phyloP scores from a whole-genome alignment of 2,888 invertebrate species.

The Lottia scabra region DNA sequence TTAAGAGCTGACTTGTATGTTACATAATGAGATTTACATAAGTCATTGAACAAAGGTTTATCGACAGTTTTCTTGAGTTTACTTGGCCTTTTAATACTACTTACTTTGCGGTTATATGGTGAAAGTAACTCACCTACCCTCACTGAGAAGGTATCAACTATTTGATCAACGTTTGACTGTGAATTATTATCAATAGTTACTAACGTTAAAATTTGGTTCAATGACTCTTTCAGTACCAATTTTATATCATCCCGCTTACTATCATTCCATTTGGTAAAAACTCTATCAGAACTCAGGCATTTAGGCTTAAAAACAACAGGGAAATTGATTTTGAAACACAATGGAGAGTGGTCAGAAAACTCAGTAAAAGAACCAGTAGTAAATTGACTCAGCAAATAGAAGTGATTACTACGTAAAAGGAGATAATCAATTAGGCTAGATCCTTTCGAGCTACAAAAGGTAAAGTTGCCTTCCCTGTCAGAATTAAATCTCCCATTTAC shows the following conservation, averaged over 20 bases:
- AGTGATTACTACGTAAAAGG: not conserved
- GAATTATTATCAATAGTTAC: not conserved
- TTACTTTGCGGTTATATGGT: not conserved
- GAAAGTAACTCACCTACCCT: not conserved
- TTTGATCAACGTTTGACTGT: not conserved
- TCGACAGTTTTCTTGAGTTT: not conserved
- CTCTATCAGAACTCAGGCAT: not conserved
- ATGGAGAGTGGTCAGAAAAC: constrained; percentile 1
- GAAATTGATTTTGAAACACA: not conserved
- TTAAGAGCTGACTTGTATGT: not conserved
- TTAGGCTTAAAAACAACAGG: not conserved
- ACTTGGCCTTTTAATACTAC: not conserved
- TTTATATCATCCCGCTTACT: not conserved
- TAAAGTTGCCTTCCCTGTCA: not conserved
- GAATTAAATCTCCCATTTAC: not conserved
- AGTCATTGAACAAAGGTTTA: constrained; percentile 6
- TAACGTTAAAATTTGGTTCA: not conserved
- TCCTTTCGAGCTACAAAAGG: not conserved
- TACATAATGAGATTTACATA: not conserved
- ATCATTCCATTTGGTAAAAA: not conserved
- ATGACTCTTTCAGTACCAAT: not conserved
- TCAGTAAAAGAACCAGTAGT: not conserved
- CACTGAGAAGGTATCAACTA: not conserved
- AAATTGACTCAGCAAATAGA: not conserved
- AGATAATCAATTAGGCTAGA: not conserved